phyloP scores from a whole-genome alignment of 1,140 invertebrate genomes.

The Maniola jurtina region DNA sequence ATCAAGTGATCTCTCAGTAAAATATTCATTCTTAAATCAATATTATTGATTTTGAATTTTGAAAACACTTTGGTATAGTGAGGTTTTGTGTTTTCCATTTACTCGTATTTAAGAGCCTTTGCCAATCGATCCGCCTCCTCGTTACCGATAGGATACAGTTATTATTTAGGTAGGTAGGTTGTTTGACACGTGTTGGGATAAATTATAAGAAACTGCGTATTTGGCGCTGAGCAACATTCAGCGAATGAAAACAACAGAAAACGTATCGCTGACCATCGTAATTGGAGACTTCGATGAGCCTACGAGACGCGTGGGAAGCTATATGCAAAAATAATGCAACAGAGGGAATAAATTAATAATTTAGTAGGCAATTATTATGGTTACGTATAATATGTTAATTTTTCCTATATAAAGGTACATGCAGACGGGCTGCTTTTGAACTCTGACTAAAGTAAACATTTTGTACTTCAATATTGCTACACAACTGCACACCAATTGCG shows the following conservation, averaged over 20 bases:
- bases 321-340: constrained; percentile 32
- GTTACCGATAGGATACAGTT: neutral
- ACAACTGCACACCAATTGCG: no score
- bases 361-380: neutral
- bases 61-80: no score
- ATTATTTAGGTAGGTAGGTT: neutral
- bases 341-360: constrained; percentile 40
- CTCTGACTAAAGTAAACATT: no score
- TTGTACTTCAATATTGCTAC: no score
- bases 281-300: constrained; percentile 43
- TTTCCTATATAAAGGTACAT: no score
- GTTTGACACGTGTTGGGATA: constrained; percentile 30
- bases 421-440: no score
- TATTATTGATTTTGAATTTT: no score
- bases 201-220: constrained; percentile 27
- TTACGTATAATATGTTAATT: neutral
- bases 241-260: constrained; percentile 26
- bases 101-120: no score
- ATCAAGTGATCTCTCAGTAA: no score
- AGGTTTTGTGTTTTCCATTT: no score
- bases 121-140: no score
- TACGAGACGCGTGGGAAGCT: constrained; percentile 54
- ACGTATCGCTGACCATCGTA: constrained; percentile 44
- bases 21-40: no score
- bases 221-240: constrained; percentile 18